Percentiles rank a stretch among this genome's conserved stretches.
Evolutionary conservation across 2,888 invertebrate species (phyloP).

Genomic region (Fabriciana adippe): DNA sequence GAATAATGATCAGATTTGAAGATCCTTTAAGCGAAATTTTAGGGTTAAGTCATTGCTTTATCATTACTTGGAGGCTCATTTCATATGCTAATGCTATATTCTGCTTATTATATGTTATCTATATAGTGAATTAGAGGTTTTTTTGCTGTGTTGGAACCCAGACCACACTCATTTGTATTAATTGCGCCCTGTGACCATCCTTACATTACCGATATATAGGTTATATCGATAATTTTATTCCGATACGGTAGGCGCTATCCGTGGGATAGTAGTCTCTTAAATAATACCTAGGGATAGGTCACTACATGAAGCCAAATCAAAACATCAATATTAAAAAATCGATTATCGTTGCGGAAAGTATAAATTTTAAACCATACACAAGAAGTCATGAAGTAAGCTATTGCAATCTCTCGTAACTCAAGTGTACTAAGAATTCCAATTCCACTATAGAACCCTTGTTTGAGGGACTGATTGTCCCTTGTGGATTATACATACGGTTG

Average conservation of each 20-base stretch:
- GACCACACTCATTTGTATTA: too few relatives aligned
- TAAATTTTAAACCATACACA: background rate
- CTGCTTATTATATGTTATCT: slow-evolving; percentile 3
- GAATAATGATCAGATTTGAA: slow-evolving; percentile 65
- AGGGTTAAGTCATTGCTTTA: slow-evolving; percentile 35
- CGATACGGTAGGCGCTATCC: too few relatives aligned
- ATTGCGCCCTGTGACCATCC: too few relatives aligned
- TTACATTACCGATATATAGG: too few relatives aligned
- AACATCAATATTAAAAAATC: background rate
- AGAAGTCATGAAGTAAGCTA: slow-evolving; percentile 7
- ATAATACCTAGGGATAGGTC: too few relatives aligned
- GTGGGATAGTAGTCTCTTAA: too few relatives aligned
- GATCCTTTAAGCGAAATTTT: slow-evolving; percentile 42
- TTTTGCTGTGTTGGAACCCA: background rate
- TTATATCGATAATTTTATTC: too few relatives aligned
- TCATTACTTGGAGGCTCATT: slow-evolving; percentile 22
- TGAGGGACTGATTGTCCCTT: slow-evolving; percentile 37
- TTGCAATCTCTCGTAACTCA: slow-evolving; percentile 27
- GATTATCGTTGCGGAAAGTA: background rate
- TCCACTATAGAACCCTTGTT: slow-evolving; percentile 26
- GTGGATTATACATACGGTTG: slow-evolving; percentile 48
- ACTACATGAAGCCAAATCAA: too few relatives aligned
- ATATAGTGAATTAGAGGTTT: background rate
- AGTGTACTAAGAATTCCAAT: slow-evolving; percentile 29
- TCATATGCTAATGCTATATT: slow-evolving; percentile 32